phyloP scores from a whole-genome alignment of 1,140 invertebrate genomes.

The Parapsyche elsis region DNA sequence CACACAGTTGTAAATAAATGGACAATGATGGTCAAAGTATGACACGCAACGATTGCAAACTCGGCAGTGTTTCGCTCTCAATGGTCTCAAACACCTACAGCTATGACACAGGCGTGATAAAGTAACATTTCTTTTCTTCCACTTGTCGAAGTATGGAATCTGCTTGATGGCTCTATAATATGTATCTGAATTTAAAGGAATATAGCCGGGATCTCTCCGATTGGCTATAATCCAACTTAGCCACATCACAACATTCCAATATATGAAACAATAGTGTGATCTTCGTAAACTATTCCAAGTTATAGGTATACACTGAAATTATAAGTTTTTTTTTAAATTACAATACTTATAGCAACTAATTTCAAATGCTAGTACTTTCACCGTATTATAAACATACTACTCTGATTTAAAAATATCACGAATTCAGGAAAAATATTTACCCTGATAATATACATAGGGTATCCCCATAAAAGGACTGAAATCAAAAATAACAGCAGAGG shows the following conservation, averaged over 20 bases:
- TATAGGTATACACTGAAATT: constrained; percentile 82
- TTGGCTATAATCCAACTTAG: constrained; percentile 90
- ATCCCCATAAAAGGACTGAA: constrained; percentile 89
- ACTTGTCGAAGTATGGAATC: constrained; percentile 90
- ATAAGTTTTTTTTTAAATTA: background rate
- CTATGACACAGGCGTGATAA: constrained; percentile 90
- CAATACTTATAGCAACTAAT: background rate
- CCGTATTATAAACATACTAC: background rate
- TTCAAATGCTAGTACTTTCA: background rate
- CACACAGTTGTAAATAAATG: constrained; percentile 95
- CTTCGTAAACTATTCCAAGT: constrained; percentile 88
- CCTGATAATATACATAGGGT: constrained; percentile 91
- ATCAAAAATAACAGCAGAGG: constrained; percentile 87
- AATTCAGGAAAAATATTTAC: constrained; percentile 63
- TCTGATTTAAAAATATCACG: background rate
- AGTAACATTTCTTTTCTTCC: constrained; percentile 87
- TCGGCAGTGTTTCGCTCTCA: constrained; percentile 91
- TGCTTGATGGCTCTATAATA: constrained; percentile 90
- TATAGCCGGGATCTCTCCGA: constrained; percentile 87
- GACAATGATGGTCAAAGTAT: constrained; percentile 95
- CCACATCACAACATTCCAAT: constrained; percentile 93
- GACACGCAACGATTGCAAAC: constrained; percentile 92
- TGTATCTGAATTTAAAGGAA: constrained; percentile 87
- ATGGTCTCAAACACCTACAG: constrained; percentile 85
- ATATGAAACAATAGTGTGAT: constrained; percentile 90